Percentiles rank a stretch among this genome's conserved stretches.
These are phyloP conservation scores for Chalcis sispes DNA, from an alignment of 2,888 invertebrate species.

Conservation along the genomic window DNA sequence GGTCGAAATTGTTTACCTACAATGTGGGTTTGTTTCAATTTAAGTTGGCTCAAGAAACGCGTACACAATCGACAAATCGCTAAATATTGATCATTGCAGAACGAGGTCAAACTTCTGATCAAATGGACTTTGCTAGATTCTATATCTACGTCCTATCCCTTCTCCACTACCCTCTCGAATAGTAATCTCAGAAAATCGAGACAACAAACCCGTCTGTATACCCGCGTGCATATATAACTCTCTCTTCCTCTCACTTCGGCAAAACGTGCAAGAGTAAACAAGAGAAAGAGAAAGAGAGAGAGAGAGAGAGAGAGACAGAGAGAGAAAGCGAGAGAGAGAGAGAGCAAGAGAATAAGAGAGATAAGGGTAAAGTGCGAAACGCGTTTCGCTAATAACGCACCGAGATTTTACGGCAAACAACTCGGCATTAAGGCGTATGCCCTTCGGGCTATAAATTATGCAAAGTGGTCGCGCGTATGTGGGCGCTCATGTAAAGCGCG, in stretches of 20 bases:
- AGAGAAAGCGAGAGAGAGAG: background rate
- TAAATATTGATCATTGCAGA: background rate
- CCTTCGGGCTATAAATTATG: slow-evolving; percentile 52
- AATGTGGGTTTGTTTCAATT: no score
- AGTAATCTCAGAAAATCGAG: slow-evolving; percentile 19
- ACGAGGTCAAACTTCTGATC: slow-evolving; percentile 3
- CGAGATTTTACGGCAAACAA: slow-evolving; percentile 27
- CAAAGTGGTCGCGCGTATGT: slow-evolving; percentile 58
- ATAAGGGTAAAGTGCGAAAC: slow-evolving; percentile 18
- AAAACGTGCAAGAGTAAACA: no score
- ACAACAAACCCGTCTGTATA: background rate
- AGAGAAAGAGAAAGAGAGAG: no score
- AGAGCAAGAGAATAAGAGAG: background rate
- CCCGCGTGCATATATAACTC: background rate
- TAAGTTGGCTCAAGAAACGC: no score
- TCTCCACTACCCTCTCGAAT: background rate
- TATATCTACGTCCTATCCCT: background rate
- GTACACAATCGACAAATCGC: background rate
- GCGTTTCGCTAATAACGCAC: slow-evolving; percentile 10
- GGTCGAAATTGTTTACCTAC: no score
- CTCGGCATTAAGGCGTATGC: slow-evolving; percentile 17
- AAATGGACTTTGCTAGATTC: background rate
- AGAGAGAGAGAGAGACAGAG: no score
- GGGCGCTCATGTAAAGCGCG: slow-evolving; percentile 24
- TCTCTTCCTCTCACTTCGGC: no score